Percentiles rank a stretch among this genome's conserved stretches.
phyloP scores from a whole-genome alignment of 2,888 invertebrate species.

The Lasioglossum figueresi region DNA sequence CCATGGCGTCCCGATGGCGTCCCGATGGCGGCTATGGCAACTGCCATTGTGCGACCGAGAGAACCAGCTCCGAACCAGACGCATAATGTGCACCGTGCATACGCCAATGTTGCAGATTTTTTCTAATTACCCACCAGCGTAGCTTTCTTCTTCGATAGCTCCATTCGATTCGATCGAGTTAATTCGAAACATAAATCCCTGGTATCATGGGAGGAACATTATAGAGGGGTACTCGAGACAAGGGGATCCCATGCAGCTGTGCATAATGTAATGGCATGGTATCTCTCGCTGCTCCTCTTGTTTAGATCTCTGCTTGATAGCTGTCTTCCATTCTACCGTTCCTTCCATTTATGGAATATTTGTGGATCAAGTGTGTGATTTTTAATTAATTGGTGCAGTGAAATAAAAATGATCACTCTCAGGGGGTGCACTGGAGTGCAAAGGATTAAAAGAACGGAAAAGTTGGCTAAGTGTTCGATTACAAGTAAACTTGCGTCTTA shows the following conservation, averaged over 20 bases:
- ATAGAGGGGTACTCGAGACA: neutral
- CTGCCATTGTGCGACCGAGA: neutral
- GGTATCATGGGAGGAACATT: slow-evolving; percentile 9
- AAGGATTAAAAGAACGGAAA: neutral
- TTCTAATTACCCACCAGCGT: slow-evolving; percentile 4
- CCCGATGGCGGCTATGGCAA: neutral
- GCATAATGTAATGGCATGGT: slow-evolving; percentile 13
- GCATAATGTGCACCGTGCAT: neutral
- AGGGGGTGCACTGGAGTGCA: neutral
- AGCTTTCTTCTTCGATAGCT: slow-evolving; percentile 7
- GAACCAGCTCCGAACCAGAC: neutral
- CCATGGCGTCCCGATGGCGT: slow-evolving; percentile 3
- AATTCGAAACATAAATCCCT: slow-evolving; percentile 1
- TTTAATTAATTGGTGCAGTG: neutral
- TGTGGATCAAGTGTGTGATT: neutral
- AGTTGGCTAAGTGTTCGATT: neutral
- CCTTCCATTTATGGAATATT: neutral
- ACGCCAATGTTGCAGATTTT: slow-evolving; percentile 1
- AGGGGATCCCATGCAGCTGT: neutral
- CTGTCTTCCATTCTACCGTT: neutral
- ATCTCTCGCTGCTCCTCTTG: neutral
- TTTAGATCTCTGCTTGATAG: neutral
- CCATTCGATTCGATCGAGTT: slow-evolving; percentile 14
- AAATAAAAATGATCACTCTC: too few relatives aligned
- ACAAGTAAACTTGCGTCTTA: neutral